phyloP scores from a whole-genome alignment of 2,113 vertebrate species.

The Paradoxurus hermaphroditus region DNA sequence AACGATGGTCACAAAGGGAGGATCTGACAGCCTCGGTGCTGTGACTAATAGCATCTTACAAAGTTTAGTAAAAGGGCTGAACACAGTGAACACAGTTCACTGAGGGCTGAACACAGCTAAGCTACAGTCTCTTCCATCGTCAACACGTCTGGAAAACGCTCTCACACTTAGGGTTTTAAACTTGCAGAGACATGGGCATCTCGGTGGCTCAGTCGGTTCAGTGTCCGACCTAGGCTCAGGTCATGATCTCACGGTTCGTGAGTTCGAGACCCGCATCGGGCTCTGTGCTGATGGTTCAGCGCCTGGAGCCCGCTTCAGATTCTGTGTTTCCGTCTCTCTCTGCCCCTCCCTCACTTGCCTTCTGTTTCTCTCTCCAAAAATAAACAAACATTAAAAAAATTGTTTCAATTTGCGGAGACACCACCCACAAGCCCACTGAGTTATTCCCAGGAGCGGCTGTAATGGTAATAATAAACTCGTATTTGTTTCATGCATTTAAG shows the following conservation, averaged over 20 bases:
- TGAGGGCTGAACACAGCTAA: background rate
- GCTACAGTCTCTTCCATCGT: accelerated
- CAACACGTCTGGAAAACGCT: background rate
- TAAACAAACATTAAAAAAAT: no score
- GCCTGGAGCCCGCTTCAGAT: no score
- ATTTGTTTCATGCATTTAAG: background rate
- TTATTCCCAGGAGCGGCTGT: background rate
- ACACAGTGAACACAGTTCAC: no score
- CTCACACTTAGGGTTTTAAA: background rate
- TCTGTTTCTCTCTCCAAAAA: no score
- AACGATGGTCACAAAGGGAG: background rate
- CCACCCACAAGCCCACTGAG: accelerated
- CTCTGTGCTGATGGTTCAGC: no score
- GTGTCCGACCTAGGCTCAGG: no score
- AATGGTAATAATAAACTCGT: background rate
- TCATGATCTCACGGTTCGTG: no score
- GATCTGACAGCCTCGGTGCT: background rate
- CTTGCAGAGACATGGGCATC: background rate
- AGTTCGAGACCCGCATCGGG: no score
- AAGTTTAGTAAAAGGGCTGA: background rate
- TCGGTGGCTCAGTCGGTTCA: no score
- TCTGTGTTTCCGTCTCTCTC: no score
- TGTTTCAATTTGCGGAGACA: background rate
- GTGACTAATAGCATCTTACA: background rate
- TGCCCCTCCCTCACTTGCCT: no score